Conservation (phyloP, 2,888 invertebrate genomes). For the Cristatella mucedo region DNA sequence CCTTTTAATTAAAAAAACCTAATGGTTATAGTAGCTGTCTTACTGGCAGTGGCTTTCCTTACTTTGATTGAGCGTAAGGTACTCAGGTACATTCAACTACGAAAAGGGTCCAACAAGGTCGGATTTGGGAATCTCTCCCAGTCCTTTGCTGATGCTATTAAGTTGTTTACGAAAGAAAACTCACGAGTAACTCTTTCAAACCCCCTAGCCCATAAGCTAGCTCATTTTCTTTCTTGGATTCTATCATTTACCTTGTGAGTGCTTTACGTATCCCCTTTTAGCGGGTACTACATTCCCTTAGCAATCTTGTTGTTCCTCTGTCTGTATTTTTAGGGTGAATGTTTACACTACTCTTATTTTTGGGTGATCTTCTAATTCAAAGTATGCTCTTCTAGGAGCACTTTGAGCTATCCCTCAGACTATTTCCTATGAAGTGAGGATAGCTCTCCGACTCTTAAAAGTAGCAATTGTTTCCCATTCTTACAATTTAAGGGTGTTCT, state of each 20-base stretch:
- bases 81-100: slow-evolving; percentile 56
- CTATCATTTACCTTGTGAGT: slow-evolving; percentile 47
- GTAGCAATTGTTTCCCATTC: slow-evolving; percentile 44
- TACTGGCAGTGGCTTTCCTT: slow-evolving; percentile 54
- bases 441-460: slow-evolving; percentile 49
- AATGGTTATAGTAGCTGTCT: too few species aligned
- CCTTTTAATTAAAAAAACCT: too few species aligned
- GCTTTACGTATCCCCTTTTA: slow-evolving; percentile 46
- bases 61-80: slow-evolving; percentile 53
- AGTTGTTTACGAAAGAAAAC: slow-evolving; percentile 48
- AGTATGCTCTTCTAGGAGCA: slow-evolving; percentile 54
- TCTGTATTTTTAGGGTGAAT: slow-evolving; percentile 47
- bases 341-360: slow-evolving; percentile 46
- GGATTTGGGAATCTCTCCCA: slow-evolving; percentile 49
- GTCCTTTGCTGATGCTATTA: slow-evolving; percentile 57
- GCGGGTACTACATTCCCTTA: slow-evolving; percentile 46
- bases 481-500: slow-evolving; percentile 17
- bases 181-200: slow-evolving; percentile 45
- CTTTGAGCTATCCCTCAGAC: slow-evolving; percentile 55
- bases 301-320: slow-evolving; percentile 51
- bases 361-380: slow-evolving; percentile 56
- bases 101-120: slow-evolving; percentile 57
- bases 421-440: slow-evolving; percentile 60
- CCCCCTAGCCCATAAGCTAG: slow-evolving; percentile 48
- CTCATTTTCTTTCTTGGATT: slow-evolving; percentile 47